Evolutionary conservation across 1,140 invertebrate species (phyloP), one percentile per base, ranked within the genome.

Genomic region (Apis florea): DNA sequence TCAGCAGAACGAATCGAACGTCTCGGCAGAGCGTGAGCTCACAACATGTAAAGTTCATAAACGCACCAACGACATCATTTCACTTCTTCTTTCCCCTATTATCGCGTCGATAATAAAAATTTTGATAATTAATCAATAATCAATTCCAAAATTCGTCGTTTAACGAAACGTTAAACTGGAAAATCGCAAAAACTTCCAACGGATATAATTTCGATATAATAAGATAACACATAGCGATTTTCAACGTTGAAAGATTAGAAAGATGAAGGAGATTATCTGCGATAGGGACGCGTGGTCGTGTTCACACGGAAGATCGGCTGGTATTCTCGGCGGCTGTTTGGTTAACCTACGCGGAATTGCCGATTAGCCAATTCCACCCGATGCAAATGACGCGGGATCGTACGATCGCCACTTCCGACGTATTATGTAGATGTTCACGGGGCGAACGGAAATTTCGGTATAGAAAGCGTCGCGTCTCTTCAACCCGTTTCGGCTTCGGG

Each of bases 341-440:
- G 47, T 24, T 31, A 51, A 64, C 61, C 70, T 49, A 73, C 61
- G 78, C 76, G 61, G 78, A 80, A 73, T 73, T 61, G 59, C 24
- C 78, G 78, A 80, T 80, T 74, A 80, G 70, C 78, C 78, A 80
- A 80, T 80, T 80, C 70, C 51, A 66, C 61, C 19, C 61, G 70
- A 73, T 80, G 78, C 70, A 80, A 80, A 80, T 80, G 53, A 78
- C 64, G 66, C 66, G 59, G 59, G 68, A 79, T 79, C 78, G 69
- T 79, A 73, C 59, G 69, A 79, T n/a, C 78, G 69, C 59, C 78
- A 73, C 70, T 79, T 79, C 78, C 78, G 78, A 79, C 78, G 69
- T 70, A 73, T 73, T 73, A 73, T 73, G 68, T 66, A 79, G 59
- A 79, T 72, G 54, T 71, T 54, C 68, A 21, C 47, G 26, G 49